Percentiles rank a stretch among this genome's conserved stretches.
Conservation (phyloP, 1,140 invertebrate genomes). For the Drosophila equinoxialis region DNA sequence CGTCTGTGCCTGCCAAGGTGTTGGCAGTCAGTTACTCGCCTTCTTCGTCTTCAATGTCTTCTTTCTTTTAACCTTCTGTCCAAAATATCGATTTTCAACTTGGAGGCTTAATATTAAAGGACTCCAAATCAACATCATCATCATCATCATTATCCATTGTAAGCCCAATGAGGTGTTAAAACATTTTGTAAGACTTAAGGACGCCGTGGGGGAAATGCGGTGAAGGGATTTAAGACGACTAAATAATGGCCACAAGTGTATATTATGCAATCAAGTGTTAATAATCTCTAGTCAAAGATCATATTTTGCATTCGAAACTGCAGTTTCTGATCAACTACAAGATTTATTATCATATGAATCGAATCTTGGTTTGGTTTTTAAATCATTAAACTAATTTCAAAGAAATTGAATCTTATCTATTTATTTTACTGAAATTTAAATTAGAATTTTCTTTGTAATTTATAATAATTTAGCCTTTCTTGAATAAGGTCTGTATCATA, state of each 20-base stretch:
- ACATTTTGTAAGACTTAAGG: constrained; percentile 59
- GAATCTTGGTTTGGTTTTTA: too few species aligned
- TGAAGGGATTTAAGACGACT: background rate
- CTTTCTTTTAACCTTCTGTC: constrained; percentile 45
- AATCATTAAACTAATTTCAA: too few species aligned
- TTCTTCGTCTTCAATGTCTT: background rate
- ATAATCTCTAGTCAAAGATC: constrained; percentile 61
- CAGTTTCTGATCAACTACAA: background rate
- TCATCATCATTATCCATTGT: constrained; percentile 26
- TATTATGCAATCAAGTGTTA: constrained; percentile 60
- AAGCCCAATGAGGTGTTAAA: constrained; percentile 73
- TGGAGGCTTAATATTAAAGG: background rate
- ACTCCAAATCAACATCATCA: constrained; percentile 17
- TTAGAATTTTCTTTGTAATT: too few species aligned
- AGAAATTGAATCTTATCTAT: too few species aligned
- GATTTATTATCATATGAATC: too few species aligned
- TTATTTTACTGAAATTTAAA: too few species aligned
- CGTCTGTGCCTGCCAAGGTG: constrained; percentile 32
- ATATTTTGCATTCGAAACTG: constrained; percentile 49
- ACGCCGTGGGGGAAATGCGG: background rate
- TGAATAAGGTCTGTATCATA: too few species aligned
- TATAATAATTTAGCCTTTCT: too few species aligned
- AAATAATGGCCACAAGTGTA: constrained; percentile 10
- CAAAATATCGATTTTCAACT: constrained; percentile 76
- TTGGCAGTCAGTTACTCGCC: constrained; percentile 43